These are phyloP conservation scores for Psylliodes chrysocephalus DNA, from an alignment of 2,888 invertebrate genomes.

Conservation along the genomic window DNA sequence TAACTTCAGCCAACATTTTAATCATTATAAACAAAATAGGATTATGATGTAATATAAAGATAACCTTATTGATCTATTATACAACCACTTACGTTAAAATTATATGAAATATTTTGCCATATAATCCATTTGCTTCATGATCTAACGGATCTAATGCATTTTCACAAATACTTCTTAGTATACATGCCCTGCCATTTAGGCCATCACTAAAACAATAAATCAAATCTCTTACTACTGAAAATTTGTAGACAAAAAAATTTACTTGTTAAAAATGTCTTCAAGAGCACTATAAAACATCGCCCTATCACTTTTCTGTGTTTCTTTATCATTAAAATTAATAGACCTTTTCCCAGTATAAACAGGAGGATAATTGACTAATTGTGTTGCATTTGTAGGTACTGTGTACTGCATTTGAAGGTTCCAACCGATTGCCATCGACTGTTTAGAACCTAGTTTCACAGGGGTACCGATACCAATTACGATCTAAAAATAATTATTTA, in stretches of 20 bases:
- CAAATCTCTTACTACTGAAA: background rate
- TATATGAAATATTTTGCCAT: conserved; percentile 80
- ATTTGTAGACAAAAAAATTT: conserved; percentile 10
- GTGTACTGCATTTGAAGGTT: conserved; percentile 75
- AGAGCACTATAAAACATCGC: conserved; percentile 55
- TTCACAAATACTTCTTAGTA: conserved; percentile 81
- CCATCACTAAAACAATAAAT: conserved; percentile 65
- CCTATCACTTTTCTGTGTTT: conserved; percentile 51
- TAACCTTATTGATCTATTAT: conserved; percentile 26
- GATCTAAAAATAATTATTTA: conserved; percentile 64
- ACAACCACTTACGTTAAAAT: conserved; percentile 75
- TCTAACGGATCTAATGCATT: conserved; percentile 73
- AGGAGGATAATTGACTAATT: conserved; percentile 56
- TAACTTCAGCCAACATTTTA: too few relatives aligned
- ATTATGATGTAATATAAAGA: too few relatives aligned
- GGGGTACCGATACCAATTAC: conserved; percentile 71
- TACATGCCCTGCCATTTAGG: conserved; percentile 74
- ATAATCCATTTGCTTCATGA: conserved; percentile 72
- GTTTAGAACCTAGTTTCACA: conserved; percentile 66
- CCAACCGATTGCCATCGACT: conserved; percentile 68
- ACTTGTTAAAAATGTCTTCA: conserved; percentile 58
- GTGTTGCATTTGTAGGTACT: conserved; percentile 54
- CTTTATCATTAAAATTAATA: conserved; percentile 42
- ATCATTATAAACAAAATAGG: too few relatives aligned
- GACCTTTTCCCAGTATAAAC: conserved; percentile 48